phyloP scores from a whole-genome alignment of 2,888 invertebrate species.

The Polydrusus tereticollis region DNA sequence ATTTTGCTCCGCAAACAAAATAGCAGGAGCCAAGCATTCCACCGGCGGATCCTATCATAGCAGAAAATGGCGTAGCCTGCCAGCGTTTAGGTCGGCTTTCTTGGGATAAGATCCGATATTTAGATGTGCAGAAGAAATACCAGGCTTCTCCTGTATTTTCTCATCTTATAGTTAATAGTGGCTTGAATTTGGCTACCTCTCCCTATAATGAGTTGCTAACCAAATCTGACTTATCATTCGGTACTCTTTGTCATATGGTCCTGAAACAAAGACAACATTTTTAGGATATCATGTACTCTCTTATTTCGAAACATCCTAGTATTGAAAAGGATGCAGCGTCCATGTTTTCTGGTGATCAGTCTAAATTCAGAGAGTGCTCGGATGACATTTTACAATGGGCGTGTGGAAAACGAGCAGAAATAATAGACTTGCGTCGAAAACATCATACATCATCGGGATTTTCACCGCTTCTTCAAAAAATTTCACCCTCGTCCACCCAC shows the following conservation, averaged over 20 bases:
- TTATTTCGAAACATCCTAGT: not conserved
- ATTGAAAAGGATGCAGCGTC: not conserved
- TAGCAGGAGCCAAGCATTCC: slow-evolving; percentile 9
- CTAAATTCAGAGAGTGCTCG: not conserved
- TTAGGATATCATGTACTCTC: not conserved
- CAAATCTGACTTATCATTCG: not conserved
- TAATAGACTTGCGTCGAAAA: slow-evolving; percentile 4
- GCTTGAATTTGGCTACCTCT: not conserved
- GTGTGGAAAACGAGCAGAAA: slow-evolving; percentile 7
- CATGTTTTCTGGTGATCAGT: slow-evolving; percentile 1
- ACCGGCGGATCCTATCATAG: not conserved
- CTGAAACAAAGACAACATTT: slow-evolving; percentile 13
- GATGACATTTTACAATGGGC: slow-evolving; percentile 3
- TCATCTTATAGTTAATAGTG: not conserved
- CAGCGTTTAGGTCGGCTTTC: not conserved
- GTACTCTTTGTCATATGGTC: not conserved
- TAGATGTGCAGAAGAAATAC: slow-evolving; percentile 12
- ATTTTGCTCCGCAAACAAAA: slow-evolving; percentile 8
- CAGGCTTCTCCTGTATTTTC: slow-evolving; percentile 8
- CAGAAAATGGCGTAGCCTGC: not conserved
- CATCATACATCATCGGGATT: not conserved
- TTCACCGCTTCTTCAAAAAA: slow-evolving; percentile 7
- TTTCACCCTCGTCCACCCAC: slow-evolving; percentile 13
- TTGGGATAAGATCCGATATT: slow-evolving; percentile 12
- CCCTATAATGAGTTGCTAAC: not conserved